Evolutionary conservation across 64 coral and sea anemone species (phyloP), one percentile per base, ranked within the genome.

Genomic region (Catalaphyllia jardinei): DNA sequence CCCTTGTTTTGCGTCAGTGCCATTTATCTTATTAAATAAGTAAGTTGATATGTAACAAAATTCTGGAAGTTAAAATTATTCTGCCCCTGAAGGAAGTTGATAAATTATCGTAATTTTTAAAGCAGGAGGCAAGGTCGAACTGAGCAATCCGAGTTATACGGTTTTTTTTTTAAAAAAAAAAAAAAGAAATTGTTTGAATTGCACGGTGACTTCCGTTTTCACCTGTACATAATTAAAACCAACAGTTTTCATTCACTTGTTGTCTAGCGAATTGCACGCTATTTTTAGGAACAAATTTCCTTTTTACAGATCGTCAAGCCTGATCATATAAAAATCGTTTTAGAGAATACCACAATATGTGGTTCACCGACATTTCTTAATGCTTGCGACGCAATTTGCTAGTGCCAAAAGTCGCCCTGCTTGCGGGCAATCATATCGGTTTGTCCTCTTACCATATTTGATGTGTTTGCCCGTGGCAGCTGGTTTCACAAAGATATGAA

Each of bases 331-430:
- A 25, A 69, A 69, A n/a, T 25, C 1, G 24, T 69, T 25, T n/a
- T 24, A 69, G 65, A 10, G 29, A 69, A 69, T 69, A 69, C 22
- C 35, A 50, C 33, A 77, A 77, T 18, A 22, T 19, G 60, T 15
- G 78, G 78, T 80, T 80, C 31, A 80, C 78, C 78, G 31, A 46
- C 61, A 39, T 22, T 83, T 77, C 60, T 24, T 60, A 28, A 62
- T 57, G 29, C 51, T 79, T 13, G 76, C 76, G 10, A 79, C 55
- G 25, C 49, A 25, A 79, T 79, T 57, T 77, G 20, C 17, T 8
- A 46, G 16, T 15, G 18, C 7, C 4, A 24, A 50, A 24, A 24
- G 19, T 52, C 24, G 74, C 52, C 31, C 74, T 24, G 19, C 74
- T 77, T 4, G 76, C 76, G 76, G 76, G 20, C 13, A 27, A 50